A percentile compares a stretch with the other conserved stretches of the same genome.
Conservation (phyloP, 2,113 vertebrate genomes). For the Istiophorus platypterus region DNA sequence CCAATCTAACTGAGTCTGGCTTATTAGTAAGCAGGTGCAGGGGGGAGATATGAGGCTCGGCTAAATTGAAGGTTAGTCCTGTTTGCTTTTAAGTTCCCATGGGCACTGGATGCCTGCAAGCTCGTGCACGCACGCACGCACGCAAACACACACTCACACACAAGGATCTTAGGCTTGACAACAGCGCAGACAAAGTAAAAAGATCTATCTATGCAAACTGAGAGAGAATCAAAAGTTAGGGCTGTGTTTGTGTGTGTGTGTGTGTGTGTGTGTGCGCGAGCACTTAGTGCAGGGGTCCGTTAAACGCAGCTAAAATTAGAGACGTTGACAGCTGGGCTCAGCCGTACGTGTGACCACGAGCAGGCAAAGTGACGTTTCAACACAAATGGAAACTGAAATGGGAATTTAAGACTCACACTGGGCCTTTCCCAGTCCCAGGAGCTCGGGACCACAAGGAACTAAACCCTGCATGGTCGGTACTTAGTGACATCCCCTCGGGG, state of each 20-base stretch:
- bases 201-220: too few species aligned
- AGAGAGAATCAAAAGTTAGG: background rate
- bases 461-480: too few species aligned
- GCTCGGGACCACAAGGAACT: background rate
- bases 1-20: background rate
- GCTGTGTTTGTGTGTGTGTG: background rate
- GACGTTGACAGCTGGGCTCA: conserved; percentile 29
- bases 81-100: conserved; percentile 47
- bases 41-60: background rate
- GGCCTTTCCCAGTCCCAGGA: background rate
- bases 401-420: background rate
- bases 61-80: conserved; percentile 46
- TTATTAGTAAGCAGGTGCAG: conserved; percentile 17
- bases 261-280: background rate
- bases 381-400: conserved; percentile 22
- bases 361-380: conserved; percentile 34
- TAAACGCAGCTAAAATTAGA: conserved; percentile 47
- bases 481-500: too few species aligned
- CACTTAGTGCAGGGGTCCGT: background rate
- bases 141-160: background rate
- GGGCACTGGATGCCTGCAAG: conserved; percentile 27
- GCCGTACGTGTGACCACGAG: conserved; percentile 22
- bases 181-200: background rate
- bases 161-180: background rate
- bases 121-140: background rate